Evolutionary conservation across 1,140 invertebrate species (phyloP).

Genomic region (Belonocnema kinseyi): DNA sequence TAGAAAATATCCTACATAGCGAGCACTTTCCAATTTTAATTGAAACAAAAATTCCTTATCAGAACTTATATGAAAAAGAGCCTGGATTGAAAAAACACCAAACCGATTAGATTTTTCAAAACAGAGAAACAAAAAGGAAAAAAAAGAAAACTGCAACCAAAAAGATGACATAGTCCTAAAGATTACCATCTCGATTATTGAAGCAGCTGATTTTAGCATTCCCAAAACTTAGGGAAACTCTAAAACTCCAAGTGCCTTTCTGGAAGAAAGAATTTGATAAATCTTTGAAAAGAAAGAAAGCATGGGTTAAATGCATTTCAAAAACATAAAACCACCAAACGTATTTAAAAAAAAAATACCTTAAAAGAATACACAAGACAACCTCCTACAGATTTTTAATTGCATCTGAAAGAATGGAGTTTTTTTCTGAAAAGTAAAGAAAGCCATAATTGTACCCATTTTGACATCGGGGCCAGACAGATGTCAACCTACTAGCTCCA

Average conservation of each 20-base stretch:
- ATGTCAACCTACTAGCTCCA: no score
- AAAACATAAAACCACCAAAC: conserved; percentile 51
- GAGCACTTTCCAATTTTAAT: conserved; percentile 59
- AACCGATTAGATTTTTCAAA: conserved; percentile 55
- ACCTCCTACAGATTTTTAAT: conserved; percentile 55
- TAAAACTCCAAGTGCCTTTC: conserved; percentile 25
- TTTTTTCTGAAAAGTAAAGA: conserved; percentile 45
- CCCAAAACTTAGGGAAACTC: no score
- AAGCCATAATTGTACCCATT: no score
- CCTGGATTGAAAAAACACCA: conserved; percentile 40
- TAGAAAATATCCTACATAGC: conserved; percentile 56
- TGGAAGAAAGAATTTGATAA: conserved; percentile 60
- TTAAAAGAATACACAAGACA: not conserved
- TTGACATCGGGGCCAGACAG: no score
- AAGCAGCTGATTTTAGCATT: no score
- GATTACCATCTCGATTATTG: no score
- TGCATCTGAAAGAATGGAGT: conserved; percentile 40
- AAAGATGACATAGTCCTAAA: conserved; percentile 39
- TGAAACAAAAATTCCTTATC: conserved; percentile 17
- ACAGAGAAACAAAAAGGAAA: conserved; percentile 43
- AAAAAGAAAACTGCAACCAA: conserved; percentile 34
- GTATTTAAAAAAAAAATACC: no score
- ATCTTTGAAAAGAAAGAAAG: conserved; percentile 53
- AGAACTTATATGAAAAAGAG: conserved; percentile 32
- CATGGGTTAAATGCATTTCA: conserved; percentile 53